Base-by-base conservation (phyloP, 2,888 invertebrate genomes). In the Volucella inflata region DNA sequence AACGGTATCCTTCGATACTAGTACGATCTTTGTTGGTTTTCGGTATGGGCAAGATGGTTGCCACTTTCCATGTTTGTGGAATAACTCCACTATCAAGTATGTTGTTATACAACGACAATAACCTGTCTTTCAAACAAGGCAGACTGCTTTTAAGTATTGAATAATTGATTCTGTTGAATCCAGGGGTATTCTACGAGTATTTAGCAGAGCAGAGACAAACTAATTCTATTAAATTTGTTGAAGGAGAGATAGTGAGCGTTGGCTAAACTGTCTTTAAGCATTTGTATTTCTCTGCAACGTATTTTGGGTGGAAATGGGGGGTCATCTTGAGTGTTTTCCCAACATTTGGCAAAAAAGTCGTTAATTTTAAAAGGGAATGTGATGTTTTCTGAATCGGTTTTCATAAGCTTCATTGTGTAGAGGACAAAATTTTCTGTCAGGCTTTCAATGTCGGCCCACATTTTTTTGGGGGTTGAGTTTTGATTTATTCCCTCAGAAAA, bases 21-120 rank as follows among this genome's bases (percentile, higher is more conserved):
- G 21, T 17, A 17, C 36, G 57, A 48, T 57, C 48, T 59, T 59
- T 71, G 16, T 71, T 71, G 9, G 59, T 21, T 48, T 71, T 71
- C 8, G 38, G 48, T n/a, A 71, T 50, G 11, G 71, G 50, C 8
- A 71, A 9, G 2, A 55, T 57, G 3, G 46, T 55, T 42, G 70
- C 17, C 0, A n/a, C 11, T 38, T 64, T 50, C 48, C 38, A 50
- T 12, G 38, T 55, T 55, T 68, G 68, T 1, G 44, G 44, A 30
- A 65, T 65, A 17, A 50, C 17, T 11, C 50, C 50, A 8, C 36
- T 53, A n/a, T 55, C 44, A 12, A 36, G 38, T 8, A 71, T 59
- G 2, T 51, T 71, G 11, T 71, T 71, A 36, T 40, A 71, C 3
- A 60, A 8, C 2, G n/a, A 50, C 17, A 60, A 12, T 10, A 60